Evolutionary conservation across 2,113 vertebrate genomes (phyloP), one percentile per base, ranked within the genome.

Genomic region (Cardinalis cardinalis): DNA sequence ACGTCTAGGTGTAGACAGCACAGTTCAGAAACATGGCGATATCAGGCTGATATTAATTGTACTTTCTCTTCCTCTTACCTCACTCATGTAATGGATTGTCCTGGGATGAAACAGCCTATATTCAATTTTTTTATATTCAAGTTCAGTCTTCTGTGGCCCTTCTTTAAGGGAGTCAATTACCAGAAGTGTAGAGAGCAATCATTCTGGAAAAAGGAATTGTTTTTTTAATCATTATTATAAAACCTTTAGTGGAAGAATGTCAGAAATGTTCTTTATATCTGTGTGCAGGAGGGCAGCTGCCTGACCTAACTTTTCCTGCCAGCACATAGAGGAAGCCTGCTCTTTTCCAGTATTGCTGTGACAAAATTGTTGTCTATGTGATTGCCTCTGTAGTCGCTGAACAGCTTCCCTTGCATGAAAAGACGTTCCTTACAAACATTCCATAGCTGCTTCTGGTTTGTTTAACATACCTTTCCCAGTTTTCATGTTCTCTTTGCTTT

Each of bases 321-420:
- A 59, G 5, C 10, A 17, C 18, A 9, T 0, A 40, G 24, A 7
- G 81, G 49, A 89, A 41, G 19, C 48, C 43, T 84, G 4, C 20
- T 48, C 2, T 64, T 20, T 53, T 85, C 24, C n/a, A 31, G 3
- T 51, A 7, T 31, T 59, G 16, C 17, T 46, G 25, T 41, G 36
- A 36, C 17, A 41, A 4, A 9, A 18, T 52, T 32, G 7, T 53
- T 32, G 19, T 32, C 29, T 19, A 20, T 32, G 10, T 36, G 7
- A 7, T 76, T 73, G 19, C 10, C 19, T 53, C 24, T 2, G 0
- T 76, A 14, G 43, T 91, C 3, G 4, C 29, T 0, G 0, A 41
- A 40, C 11, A 44, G 14, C 29, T 46, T 70, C 15, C 15, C 7
- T 83, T 76, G 17, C 46, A 49, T 87, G 44, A 56, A 77, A 84